Evolutionary conservation across 2,888 invertebrate species (phyloP), one percentile per base, ranked within the genome.

Genomic region (Drosophila buzzatii): DNA sequence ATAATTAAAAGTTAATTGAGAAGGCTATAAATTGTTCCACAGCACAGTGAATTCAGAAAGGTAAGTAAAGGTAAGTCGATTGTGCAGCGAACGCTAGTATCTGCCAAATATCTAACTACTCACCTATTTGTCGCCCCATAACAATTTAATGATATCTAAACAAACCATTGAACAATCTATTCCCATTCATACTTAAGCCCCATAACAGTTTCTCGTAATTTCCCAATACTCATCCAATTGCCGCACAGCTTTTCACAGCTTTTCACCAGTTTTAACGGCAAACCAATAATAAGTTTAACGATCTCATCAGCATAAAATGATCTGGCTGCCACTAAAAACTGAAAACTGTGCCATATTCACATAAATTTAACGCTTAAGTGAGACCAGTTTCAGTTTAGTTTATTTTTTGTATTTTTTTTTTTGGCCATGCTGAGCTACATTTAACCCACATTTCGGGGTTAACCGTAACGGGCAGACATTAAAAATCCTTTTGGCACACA

Each of bases 371-470:
- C n/a, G 31, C 57, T 47, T 6, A 53, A 37, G n/a, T 16, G 23
- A 4, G 39, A 42, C 42, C 39, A 20, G 56, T 56, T 63, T 45
- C 3, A 23, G 14, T 14, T 14, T 45, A 2, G 3, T 1, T 23
- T 23, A 20, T 14, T 14, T 45, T 49, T 31, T 31, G 23, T 23
- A 23, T 27, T 27, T 27, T 4, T 27, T 31, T 31, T 9, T 8
- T 37, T 14, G 33, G 42, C 64, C 3, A 9, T 60, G 41, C 20
- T 35, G 58, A 45, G 55, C 14, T 23, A 44, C 58, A 67, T 58
- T 67, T 76, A 63, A 70, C 64, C 80, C 73, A 79, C 65, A 80
- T 79, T 70, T 70, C 41, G 56, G 60, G 69, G 69, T 55, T 65
- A 67, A 67, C 67, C 73, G 64, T 44, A 51, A 63, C 47, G 44